These are phyloP conservation scores for Esox niger DNA, from an alignment of 2,113 vertebrate species.

Conservation along the genomic window DNA sequence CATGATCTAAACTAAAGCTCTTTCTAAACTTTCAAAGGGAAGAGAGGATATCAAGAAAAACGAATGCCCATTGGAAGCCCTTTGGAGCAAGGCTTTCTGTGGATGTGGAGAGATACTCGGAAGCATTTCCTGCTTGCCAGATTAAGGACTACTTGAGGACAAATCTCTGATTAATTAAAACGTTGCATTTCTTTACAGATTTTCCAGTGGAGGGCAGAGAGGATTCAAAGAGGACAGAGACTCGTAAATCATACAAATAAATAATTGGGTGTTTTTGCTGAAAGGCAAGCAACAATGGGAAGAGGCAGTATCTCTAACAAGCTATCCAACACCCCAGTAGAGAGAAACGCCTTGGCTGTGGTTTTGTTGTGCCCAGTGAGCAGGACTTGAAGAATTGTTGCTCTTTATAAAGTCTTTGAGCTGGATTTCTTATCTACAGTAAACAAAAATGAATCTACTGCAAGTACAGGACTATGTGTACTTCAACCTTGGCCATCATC, in stretches of 20 bases:
- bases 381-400: conserved; percentile 40
- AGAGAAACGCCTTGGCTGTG: conserved; percentile 7
- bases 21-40: conserved; percentile 49
- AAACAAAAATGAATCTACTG: conserved; percentile 37
- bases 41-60: conserved; percentile 32
- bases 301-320: not conserved
- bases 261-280: conserved; percentile 50
- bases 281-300: conserved; percentile 14
- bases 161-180: conserved; percentile 46
- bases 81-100: conserved; percentile 3
- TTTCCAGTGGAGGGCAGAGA: not conserved
- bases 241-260: conserved; percentile 46
- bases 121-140: not conserved
- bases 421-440: conserved; percentile 41
- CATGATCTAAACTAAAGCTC: conserved; percentile 27
- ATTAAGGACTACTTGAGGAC: conserved; percentile 19
- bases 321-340: conserved; percentile 6
- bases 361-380: conserved; percentile 23
- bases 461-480: conserved; percentile 26
- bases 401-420: conserved; percentile 34
- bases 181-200: conserved; percentile 7
- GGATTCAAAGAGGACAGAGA: conserved; percentile 10
- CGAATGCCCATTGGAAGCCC: conserved; percentile 35
- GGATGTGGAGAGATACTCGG: conserved; percentile 8
- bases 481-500: conserved; percentile 31